Evolutionary conservation across 2,797 vertebrate genomes (phyloP).

Genomic region (Cygnus olor): DNA sequence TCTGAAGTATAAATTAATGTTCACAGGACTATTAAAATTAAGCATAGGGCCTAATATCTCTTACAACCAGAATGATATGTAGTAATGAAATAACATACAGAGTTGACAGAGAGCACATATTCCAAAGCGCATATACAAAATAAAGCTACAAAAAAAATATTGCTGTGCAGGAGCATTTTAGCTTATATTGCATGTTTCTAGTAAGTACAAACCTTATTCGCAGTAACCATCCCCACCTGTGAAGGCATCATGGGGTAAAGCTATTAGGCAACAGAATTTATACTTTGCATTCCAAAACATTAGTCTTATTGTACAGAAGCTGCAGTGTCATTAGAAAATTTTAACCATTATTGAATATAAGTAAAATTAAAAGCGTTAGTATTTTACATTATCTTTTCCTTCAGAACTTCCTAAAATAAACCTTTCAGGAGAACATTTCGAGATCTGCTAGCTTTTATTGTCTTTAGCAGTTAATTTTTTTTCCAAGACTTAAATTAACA

Average conservation of each 20-base stretch:
- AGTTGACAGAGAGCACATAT: constrained; percentile 48
- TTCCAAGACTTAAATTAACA: background rate
- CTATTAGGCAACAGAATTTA: constrained; percentile 77
- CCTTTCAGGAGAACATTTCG: constrained; percentile 6
- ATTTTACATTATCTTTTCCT: background rate
- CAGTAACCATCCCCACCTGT: constrained; percentile 87
- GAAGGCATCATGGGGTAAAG: constrained; percentile 82
- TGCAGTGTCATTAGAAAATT: constrained; percentile 42
- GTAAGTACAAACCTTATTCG: constrained; percentile 88
- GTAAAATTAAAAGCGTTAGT: constrained; percentile 31
- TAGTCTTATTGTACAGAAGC: constrained; percentile 54
- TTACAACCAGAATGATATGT: background rate
- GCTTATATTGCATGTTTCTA: constrained; percentile 67
- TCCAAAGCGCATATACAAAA: constrained; percentile 67
- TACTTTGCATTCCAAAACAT: constrained; percentile 64
- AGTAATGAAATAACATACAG: background rate
- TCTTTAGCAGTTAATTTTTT: background rate
- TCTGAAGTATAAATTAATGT: background rate
- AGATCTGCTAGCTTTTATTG: background rate
- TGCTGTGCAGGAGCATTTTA: constrained; percentile 63
- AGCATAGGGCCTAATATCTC: background rate
- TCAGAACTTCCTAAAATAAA: background rate
- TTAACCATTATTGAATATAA: constrained; percentile 28
- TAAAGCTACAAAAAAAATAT: constrained; percentile 54
- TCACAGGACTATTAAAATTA: background rate